Base-by-base conservation (phyloP, 1,140 invertebrate species). In the Bilobella aurantiaca region DNA sequence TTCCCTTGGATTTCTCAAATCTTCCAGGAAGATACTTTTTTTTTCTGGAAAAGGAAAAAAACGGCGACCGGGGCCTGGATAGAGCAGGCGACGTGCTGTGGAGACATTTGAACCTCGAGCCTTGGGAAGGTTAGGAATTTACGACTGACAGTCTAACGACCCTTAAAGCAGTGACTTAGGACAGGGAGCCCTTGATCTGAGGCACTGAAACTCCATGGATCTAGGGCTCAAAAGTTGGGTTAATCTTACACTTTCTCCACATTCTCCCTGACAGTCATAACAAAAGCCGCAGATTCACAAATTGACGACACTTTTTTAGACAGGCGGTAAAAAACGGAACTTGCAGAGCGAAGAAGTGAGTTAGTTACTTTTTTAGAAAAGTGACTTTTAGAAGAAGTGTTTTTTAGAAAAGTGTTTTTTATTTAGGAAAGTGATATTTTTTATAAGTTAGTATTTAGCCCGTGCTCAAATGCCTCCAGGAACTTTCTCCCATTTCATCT, bases 141-240 rank as follows among this genome's bases (percentile, higher is more conserved):
- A 53, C 49, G 49, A 53, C 49, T 53, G 49, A 53, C 49, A 53
- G 25, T 53, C 8, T 53, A 53, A 53, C 49, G 49, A 53, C 23
- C 49, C 23, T n/a, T 53, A 53, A 53, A 8, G 14, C 49, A 53
- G 25, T 53, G 49, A 53, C 49, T 53, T 53, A 16, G 21, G 49
- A 53, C 3, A 23, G 25, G 25, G 8, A 12, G 34, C 8, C 18
- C 34, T 42, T 18, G 8, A 18, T 18, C 34, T 42, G 34, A 42
- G 34, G 34, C 8, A 12, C 34, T 42, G 34, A 8, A 42, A 18
- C 49, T 53, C 49, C 21, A 5, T 23, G 14, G 5, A 16, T 53
- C 49, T 23, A 5, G 5, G 49, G 25, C 8, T 23, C 23, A 53
- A 14, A 12, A 12, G 25, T 12, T 14, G 8, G 49, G 5, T 16